A percentile compares a stretch with the other conserved stretches of the same genome.
Evolutionary conservation across 1,140 invertebrate genomes (phyloP).

Genomic region (Drosophila busckii): DNA sequence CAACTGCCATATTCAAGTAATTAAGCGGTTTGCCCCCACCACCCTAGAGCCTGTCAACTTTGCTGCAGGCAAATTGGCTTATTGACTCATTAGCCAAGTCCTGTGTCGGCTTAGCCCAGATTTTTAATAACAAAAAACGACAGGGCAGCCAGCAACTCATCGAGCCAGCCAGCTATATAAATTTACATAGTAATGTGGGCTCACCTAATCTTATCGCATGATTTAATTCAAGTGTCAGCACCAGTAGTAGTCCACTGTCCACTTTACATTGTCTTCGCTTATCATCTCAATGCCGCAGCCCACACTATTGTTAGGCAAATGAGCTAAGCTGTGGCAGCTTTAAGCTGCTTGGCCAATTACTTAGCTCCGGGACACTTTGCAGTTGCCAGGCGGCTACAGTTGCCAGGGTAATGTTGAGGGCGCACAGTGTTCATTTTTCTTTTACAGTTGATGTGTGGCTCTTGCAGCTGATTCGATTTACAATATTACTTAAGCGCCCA

Average conservation of each 20-base stretch:
- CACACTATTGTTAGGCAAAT: conserved; percentile 23
- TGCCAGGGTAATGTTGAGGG: conserved; percentile 29
- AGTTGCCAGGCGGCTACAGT: neutral
- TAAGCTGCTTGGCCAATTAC: conserved; percentile 24
- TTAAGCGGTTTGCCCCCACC: conserved; percentile 48
- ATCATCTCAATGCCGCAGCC: neutral
- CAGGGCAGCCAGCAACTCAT: conserved; percentile 32
- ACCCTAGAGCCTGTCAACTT: neutral
- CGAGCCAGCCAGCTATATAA: conserved; percentile 28
- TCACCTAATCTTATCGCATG: conserved; percentile 64
- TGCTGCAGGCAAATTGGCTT: conserved; percentile 51
- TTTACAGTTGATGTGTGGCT: conserved; percentile 3
- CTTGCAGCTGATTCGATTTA: conserved; percentile 23
- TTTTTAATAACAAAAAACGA: conserved; percentile 74
- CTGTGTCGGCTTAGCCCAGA: conserved; percentile 25
- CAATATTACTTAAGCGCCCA: conserved; percentile 7
- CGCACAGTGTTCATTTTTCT: neutral
- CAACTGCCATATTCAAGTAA: conserved; percentile 69
- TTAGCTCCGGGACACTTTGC: neutral
- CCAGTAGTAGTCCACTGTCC: conserved; percentile 10
- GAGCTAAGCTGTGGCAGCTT: conserved; percentile 5
- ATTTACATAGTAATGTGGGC: conserved; percentile 56
- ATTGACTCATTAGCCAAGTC: conserved; percentile 70
- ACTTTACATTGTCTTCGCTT: neutral
- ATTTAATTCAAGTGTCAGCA: conserved; percentile 55